These are phyloP conservation scores for Listronotus oregonensis DNA, from an alignment of 1,140 invertebrate genomes.

Conservation along the genomic window DNA sequence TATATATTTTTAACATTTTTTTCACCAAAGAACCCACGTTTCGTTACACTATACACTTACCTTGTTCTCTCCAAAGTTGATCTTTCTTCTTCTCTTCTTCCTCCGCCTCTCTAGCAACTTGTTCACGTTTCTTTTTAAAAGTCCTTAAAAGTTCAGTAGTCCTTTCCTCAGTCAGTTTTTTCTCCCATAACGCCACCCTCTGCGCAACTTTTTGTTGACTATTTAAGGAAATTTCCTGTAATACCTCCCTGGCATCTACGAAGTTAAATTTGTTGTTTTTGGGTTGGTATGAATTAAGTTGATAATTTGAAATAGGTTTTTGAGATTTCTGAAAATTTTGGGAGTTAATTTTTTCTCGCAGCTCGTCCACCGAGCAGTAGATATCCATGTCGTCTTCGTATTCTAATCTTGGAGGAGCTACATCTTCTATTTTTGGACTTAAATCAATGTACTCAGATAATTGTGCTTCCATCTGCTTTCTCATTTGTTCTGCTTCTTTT, in stretches of 20 bases:
- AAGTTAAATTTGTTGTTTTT: conserved; percentile 53
- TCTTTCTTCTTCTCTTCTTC: conserved; percentile 62
- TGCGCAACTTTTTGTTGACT: conserved; percentile 59
- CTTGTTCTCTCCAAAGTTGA: conserved; percentile 66
- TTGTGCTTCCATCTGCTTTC: conserved; percentile 64
- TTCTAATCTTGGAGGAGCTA: conserved; percentile 60
- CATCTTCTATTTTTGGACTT: conserved; percentile 53
- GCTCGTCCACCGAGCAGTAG: conserved; percentile 68
- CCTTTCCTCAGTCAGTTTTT: conserved; percentile 64
- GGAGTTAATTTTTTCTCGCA: conserved; percentile 60
- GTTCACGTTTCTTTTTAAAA: conserved; percentile 60
- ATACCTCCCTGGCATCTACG: conserved; percentile 61
- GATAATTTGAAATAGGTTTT: conserved; percentile 51
- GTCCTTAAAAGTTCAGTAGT: conserved; percentile 65
- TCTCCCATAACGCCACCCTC: conserved; percentile 66
- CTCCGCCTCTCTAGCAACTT: conserved; percentile 62
- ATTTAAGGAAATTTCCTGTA: conserved; percentile 60
- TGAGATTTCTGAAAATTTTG: conserved; percentile 56
- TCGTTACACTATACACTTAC: no score
- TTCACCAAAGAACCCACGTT: no score
- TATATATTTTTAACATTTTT: no score
- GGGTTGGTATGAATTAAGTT: conserved; percentile 55
- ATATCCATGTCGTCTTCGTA: conserved; percentile 64
- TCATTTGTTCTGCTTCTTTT: conserved; percentile 64
- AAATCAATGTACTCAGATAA: conserved; percentile 62